These are phyloP conservation scores for Salvelinus sp. DNA, from an alignment of 2,113 vertebrate genomes.

Conservation along the genomic window DNA sequence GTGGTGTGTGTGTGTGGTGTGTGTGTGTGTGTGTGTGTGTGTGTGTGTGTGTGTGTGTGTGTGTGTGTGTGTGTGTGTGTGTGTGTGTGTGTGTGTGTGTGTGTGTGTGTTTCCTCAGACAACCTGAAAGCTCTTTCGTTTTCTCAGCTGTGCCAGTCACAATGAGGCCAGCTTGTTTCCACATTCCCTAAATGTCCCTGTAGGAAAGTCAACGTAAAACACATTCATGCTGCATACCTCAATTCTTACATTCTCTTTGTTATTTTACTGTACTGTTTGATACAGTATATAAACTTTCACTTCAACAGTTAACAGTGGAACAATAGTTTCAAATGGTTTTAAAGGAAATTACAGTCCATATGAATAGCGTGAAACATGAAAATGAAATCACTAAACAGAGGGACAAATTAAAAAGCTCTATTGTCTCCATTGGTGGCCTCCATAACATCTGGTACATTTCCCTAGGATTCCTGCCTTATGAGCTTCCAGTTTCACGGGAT, in stretches of 20 bases:
- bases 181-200: no score
- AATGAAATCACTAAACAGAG: neutral
- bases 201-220: neutral
- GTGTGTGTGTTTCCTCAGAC: slow-evolving; percentile 14
- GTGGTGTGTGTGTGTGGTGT: neutral
- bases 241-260: no score
- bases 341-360: neutral
- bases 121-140: slow-evolving; percentile 49
- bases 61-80: slow-evolving; percentile 3
- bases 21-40: no score
- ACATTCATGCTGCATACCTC: slow-evolving; percentile 6
- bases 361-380: no score
- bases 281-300: neutral
- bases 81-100: no score
- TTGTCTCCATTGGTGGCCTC: no score
- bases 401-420: no score
- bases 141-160: slow-evolving; percentile 52
- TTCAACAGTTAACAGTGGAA: slow-evolving; percentile 1
- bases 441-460: neutral
- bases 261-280: no score
- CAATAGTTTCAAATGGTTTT: neutral
- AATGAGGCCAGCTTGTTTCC: slow-evolving; percentile 32
- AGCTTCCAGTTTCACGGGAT: slow-evolving; percentile 12
- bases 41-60: slow-evolving; percentile 37
- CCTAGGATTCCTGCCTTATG: neutral